Evolutionary conservation across 2,888 invertebrate genomes (phyloP), one percentile per base, ranked within the genome.

Genomic region (Cacoxenus indagator): DNA sequence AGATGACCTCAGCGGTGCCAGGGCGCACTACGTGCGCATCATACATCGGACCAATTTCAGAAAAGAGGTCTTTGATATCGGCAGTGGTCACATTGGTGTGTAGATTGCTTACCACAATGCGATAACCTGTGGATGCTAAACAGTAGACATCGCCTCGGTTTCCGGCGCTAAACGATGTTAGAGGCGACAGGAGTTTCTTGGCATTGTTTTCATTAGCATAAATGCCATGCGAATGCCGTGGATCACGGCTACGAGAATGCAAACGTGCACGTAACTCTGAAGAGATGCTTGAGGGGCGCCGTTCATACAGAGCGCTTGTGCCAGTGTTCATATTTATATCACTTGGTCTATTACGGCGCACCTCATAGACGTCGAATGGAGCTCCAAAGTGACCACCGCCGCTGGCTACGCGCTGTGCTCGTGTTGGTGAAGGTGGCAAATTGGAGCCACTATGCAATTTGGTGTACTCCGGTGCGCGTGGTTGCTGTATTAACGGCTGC

Each of bases 51-150:
- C 97, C 97, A 71, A 97, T 93, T 85, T 97, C 97, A 83, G 96
- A 96, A 90, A 98, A 97, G 57, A 98, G 89, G 88, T 98, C 98
- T 89, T 96, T 92, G 76, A 98, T 96, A 87, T 98, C 97, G 79
- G 95, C 94, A 77, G 95, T 94, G 14, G 96, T 95, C 4, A 97
- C 97, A 75, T 93, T 92, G 26, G 91, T 90, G 81, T 96, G 94
- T 73, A 98, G 90, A 90, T 97, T 98, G 75, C 96, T 96, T 1
- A 98, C 96, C 66, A 96, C 92, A 84, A 97, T 95, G 81, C 96
- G 91, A 87, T 93, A 96, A 55, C 96, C 96, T 4, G 82, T 78
- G 1, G 75, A 71, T 0, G 70, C 62, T 6, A 72, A 67, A 14
- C 22, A 22, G 43, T 14, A 22, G 9, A 8, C 43, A 24, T 19